Percentiles rank a stretch among this genome's conserved stretches.
phyloP scores from a whole-genome alignment of 2,113 vertebrate species.

The Oncorhynchus mykiss region DNA sequence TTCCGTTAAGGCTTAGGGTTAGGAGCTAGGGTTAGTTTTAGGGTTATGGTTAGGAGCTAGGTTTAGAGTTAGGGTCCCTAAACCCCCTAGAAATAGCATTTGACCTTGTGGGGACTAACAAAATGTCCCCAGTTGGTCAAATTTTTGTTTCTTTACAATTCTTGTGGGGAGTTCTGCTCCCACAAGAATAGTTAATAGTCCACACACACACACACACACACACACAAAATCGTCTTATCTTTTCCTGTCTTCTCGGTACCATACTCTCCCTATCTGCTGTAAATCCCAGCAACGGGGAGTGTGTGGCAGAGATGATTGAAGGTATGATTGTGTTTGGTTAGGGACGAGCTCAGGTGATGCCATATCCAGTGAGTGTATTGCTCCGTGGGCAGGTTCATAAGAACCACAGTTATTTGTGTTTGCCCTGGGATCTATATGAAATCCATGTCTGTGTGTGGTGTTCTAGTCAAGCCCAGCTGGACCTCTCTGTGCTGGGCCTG shows the following conservation, averaged over 20 bases:
- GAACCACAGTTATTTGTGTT: conserved; percentile 29
- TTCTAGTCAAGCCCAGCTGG: neutral
- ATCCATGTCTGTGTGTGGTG: neutral
- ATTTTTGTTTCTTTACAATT: no score
- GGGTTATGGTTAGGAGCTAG: no score
- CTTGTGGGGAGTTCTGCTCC: no score
- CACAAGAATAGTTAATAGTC: no score
- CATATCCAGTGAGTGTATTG: neutral
- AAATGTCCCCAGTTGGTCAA: no score
- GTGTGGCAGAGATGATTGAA: conserved; percentile 28
- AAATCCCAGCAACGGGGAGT: neutral
- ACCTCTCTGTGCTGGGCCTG: neutral
- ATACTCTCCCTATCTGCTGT: no score
- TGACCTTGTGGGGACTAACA: no score
- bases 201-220: neutral
- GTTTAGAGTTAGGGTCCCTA: no score
- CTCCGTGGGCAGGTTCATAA: conserved; percentile 27
- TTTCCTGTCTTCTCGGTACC: neutral
- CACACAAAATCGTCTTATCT: neutral
- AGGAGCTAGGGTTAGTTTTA: no score
- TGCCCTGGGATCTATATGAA: conserved; percentile 38
- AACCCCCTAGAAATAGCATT: no score
- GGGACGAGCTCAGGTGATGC: neutral
- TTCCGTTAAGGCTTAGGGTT: no score
- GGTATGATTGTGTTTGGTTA: conserved; percentile 41